These are phyloP conservation scores for Plectrocnemia conspersa DNA, from an alignment of 1,140 invertebrate species.

Conservation along the genomic window DNA sequence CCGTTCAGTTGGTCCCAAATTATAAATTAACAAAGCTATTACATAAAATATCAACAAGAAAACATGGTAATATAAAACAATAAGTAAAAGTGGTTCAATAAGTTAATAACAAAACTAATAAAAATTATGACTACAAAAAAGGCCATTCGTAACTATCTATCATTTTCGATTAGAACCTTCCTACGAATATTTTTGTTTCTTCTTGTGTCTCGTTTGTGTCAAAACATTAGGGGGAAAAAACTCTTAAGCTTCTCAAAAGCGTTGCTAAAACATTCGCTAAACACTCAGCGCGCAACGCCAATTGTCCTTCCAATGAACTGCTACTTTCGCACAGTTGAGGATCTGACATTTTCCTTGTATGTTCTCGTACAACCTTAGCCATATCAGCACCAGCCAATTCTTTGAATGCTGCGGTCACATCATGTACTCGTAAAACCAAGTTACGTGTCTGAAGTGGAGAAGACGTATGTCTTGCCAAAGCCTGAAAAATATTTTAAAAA, in stretches of 20 bases:
- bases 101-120: too few relatives aligned
- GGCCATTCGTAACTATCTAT: too few relatives aligned
- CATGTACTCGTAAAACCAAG: conserved; percentile 71
- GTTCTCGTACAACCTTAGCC: conserved; percentile 48
- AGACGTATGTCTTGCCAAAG: conserved; percentile 68
- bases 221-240: conserved; percentile 62
- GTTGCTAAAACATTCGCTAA: conserved; percentile 76
- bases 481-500: conserved; percentile 51
- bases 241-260: conserved; percentile 71
- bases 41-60: too few relatives aligned
- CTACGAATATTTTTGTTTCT: too few relatives aligned
- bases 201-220: too few relatives aligned
- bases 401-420: conserved; percentile 74
- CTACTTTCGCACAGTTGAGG: conserved; percentile 42
- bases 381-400: conserved; percentile 61
- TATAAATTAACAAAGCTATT: too few relatives aligned
- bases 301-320: conserved; percentile 56
- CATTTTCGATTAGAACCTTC: too few relatives aligned
- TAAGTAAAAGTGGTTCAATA: too few relatives aligned
- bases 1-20: too few relatives aligned
- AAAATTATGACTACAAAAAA: too few relatives aligned
- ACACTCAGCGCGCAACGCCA: conserved; percentile 70
- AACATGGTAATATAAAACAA: too few relatives aligned
- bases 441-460: conserved; percentile 73
- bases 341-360: conserved; percentile 43